Evolutionary conservation across 2,888 invertebrate genomes (phyloP).

Genomic region (Lasius fuliginosus): DNA sequence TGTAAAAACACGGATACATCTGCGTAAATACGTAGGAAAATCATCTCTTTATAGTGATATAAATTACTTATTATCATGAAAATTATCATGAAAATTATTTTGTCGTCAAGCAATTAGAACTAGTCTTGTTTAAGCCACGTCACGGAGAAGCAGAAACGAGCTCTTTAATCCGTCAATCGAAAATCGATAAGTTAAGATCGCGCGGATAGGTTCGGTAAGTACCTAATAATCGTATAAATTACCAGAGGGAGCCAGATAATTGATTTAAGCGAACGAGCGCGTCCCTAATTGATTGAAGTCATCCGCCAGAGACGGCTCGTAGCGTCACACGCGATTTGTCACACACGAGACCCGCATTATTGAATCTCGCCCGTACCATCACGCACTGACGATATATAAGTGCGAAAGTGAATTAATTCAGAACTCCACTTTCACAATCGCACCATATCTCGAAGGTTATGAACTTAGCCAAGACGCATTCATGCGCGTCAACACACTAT

Average conservation of each 20-base stretch:
- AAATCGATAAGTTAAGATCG: slow-evolving; percentile 47
- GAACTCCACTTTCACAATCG: slow-evolving; percentile 44
- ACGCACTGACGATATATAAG: slow-evolving; percentile 38
- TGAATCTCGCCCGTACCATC: slow-evolving; percentile 44
- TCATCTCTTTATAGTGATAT: not conserved
- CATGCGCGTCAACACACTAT: not conserved
- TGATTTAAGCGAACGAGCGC: slow-evolving; percentile 67
- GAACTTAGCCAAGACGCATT: not conserved
- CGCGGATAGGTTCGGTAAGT: slow-evolving; percentile 47
- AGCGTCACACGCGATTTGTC: slow-evolving; percentile 54
- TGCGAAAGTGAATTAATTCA: slow-evolving; percentile 52
- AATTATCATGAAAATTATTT: not conserved
- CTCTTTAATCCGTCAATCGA: slow-evolving; percentile 42
- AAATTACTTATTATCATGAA: not conserved
- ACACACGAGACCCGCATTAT: slow-evolving; percentile 38
- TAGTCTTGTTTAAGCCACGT: slow-evolving; percentile 17
- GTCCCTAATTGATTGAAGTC: slow-evolving; percentile 74
- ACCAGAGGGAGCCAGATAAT: slow-evolving; percentile 59
- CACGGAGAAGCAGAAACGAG: not conserved
- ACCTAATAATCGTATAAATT: slow-evolving; percentile 66
- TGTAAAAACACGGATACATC: not conserved
- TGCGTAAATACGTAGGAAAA: not conserved
- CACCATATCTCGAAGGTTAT: not conserved
- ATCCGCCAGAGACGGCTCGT: slow-evolving; percentile 54
- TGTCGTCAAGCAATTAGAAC: not conserved